Conservation (phyloP, 2,797 vertebrate genomes). For the Alcedo quadribrachys region DNA sequence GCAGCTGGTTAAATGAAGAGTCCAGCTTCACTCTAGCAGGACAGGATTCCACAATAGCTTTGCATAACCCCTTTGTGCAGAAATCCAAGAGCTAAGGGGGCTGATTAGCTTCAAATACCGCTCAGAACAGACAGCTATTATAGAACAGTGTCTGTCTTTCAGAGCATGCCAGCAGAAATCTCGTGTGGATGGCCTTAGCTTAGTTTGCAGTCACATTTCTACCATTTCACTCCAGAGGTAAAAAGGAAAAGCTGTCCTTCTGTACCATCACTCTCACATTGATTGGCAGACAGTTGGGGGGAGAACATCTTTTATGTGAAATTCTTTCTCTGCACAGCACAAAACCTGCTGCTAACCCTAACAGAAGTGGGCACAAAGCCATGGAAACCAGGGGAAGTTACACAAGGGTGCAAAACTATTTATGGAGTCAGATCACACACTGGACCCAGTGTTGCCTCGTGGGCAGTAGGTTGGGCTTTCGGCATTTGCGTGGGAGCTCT, state of each 20-base stretch:
- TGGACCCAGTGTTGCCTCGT: neutral
- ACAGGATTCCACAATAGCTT: constrained; percentile 32
- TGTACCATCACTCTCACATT: neutral
- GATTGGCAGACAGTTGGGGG: too few relatives aligned
- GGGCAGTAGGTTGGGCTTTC: neutral
- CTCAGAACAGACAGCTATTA: constrained; percentile 7
- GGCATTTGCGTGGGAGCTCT: neutral
- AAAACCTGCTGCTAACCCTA: neutral
- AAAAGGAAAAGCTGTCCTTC: neutral
- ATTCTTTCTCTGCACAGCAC: neutral
- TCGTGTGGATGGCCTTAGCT: neutral
- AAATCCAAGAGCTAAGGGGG: constrained; percentile 21
- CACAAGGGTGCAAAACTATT: neutral
- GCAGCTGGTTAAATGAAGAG: constrained; percentile 21
- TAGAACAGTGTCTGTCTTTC: constrained; percentile 45
- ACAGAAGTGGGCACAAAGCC: neutral
- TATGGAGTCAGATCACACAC: neutral
- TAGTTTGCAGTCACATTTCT: neutral
- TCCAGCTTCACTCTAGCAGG: neutral
- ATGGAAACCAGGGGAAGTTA: neutral
- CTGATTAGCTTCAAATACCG: neutral
- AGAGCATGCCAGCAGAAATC: constrained; percentile 29
- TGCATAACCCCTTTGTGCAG: constrained; percentile 50
- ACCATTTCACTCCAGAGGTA: neutral
- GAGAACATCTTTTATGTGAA: accelerated